These are phyloP conservation scores for Drosophila monieri DNA, from an alignment of 2,888 invertebrate genomes.

Conservation along the genomic window DNA sequence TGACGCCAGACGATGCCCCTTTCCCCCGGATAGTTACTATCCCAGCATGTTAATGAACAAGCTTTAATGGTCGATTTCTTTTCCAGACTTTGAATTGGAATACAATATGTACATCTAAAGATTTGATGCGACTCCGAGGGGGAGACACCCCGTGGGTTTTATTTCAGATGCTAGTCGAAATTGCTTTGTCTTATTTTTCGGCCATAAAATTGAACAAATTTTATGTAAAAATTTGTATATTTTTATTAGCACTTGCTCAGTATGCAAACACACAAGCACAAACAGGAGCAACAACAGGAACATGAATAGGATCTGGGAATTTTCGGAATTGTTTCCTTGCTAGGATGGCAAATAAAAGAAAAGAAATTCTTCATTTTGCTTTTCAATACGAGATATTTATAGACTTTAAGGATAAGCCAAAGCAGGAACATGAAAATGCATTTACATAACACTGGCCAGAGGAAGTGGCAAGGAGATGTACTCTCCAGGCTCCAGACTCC, in stretches of 20 bases:
- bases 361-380: slow-evolving; percentile 63
- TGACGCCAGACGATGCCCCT: slow-evolving; percentile 25
- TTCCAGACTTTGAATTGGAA: slow-evolving; percentile 13
- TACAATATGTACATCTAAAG: not conserved
- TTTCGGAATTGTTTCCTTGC: slow-evolving; percentile 65
- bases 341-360: slow-evolving; percentile 46
- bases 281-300: slow-evolving; percentile 3
- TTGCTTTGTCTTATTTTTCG: slow-evolving; percentile 24
- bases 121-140: slow-evolving; percentile 5
- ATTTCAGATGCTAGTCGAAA: slow-evolving; percentile 3
- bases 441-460: slow-evolving; percentile 64
- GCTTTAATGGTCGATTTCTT: slow-evolving; percentile 33
- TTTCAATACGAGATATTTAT: slow-evolving; percentile 75
- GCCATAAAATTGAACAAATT: slow-evolving; percentile 72
- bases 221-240: slow-evolving; percentile 68
- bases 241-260: slow-evolving; percentile 73
- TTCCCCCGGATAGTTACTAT: slow-evolving; percentile 1
- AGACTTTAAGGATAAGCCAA: slow-evolving; percentile 75
- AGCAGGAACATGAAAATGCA: slow-evolving; percentile 73
- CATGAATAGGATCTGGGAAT: slow-evolving; percentile 19
- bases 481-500: not conserved
- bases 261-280: slow-evolving; percentile 54
- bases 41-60: slow-evolving; percentile 38
- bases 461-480: slow-evolving; percentile 13
- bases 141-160: slow-evolving; percentile 12